Base-by-base conservation (phyloP, 2,888 invertebrate genomes). In the Nemurella pictetii region DNA sequence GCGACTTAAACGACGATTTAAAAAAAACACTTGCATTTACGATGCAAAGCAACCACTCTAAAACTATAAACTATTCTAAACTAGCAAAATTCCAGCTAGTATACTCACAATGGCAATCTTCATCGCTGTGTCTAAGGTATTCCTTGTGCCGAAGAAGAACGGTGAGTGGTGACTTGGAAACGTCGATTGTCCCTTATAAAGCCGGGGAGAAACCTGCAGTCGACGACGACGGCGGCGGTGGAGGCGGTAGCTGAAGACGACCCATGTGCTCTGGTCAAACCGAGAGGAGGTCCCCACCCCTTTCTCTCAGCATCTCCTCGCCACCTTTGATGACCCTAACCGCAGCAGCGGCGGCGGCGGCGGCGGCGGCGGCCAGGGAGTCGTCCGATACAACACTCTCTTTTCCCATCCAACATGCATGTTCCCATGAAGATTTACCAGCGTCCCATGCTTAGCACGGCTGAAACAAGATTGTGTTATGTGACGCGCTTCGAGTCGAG, bases 51-150 rank as follows among this genome's bases (percentile, higher is more conserved):
- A n/a, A n/a, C 32, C 32, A 32, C 32, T 3, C 55, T 20, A 55
- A 55, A 55, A 2, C 55, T 55, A n/a, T 55, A 55, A 7, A 7
- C 1, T 15, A 55, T n/a, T n/a, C n/a, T n/a, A 55, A 55, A 55
- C 55, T 12, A 55, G 55, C 15, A 55, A n/a, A n/a, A 55, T 55
- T 20, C 1, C 55, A 55, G 55, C 55, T 55, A 20, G 20, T 15
- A 75, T 81, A 81, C 80, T 81, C 25, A 81, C 80, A 35, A 81
- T 81, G n/a, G 32, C 29, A 26, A 81, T 32, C 80, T 81, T 81
- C 80, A 81, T 81, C 35, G 32, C 35, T 20, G 28, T 35, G 80
- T 81, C 26, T 81, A 25, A 81, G 80, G 35, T 81, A 81, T 81
- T 81, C 80, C 80, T 81, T 81, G 80, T 26, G 29, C 35, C 30